Evolutionary conservation across 1,140 invertebrate genomes (phyloP).

Genomic region (Drosophila watanabei): DNA sequence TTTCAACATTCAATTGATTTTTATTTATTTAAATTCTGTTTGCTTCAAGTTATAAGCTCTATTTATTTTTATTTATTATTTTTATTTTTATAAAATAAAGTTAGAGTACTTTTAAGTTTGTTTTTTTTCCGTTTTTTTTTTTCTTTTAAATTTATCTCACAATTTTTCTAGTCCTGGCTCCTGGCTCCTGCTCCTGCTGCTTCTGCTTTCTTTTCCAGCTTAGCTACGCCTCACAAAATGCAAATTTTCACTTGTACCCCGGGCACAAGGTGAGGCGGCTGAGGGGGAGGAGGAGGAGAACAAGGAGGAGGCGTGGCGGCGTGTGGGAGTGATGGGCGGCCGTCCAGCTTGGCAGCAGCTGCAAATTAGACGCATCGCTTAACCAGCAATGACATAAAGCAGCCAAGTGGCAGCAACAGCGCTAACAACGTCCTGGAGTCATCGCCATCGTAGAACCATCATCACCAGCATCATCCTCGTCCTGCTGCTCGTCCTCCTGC

Average conservation of each 20-base stretch:
- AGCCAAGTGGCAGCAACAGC: constrained; percentile 62
- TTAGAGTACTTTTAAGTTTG: background rate
- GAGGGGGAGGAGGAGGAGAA: background rate
- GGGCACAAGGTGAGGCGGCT: background rate
- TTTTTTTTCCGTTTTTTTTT: no score
- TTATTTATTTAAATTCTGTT: no score
- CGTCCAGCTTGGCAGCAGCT: constrained; percentile 59
- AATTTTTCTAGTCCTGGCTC: background rate
- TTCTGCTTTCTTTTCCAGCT: constrained; percentile 15
- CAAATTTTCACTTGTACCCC: constrained; percentile 52
- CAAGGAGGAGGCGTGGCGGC: no score
- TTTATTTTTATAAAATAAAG: no score
- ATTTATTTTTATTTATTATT: no score
- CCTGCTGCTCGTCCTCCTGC: background rate
- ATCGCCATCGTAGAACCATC: constrained; percentile 12
- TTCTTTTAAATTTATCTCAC: background rate
- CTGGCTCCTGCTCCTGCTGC: no score
- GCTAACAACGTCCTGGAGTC: constrained; percentile 50
- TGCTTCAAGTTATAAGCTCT: no score
- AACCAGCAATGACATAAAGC: constrained; percentile 81
- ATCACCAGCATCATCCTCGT: background rate
- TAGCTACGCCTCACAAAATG: constrained; percentile 50
- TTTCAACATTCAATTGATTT: no score
- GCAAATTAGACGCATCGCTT: constrained; percentile 82
- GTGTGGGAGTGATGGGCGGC: background rate